These are phyloP conservation scores for Podarcis siculus DNA, from an alignment of 2,797 vertebrate genomes.

Conservation along the genomic window DNA sequence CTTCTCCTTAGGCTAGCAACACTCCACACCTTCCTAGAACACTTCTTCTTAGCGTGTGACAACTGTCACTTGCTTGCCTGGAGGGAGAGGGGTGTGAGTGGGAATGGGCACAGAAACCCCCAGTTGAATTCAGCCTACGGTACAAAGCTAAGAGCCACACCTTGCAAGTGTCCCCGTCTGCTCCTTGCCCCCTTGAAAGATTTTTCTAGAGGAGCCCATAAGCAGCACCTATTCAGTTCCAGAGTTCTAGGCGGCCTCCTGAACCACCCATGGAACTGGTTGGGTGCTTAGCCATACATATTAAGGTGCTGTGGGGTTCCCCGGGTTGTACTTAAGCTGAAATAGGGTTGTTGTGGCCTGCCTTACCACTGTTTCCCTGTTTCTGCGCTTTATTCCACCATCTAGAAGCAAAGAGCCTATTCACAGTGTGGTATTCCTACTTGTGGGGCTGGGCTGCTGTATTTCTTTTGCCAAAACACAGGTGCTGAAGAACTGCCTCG, in stretches of 20 bases:
- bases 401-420: not conserved
- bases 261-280: not conserved
- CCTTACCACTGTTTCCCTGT: not conserved
- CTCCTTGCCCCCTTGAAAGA: not conserved
- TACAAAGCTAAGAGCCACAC: no score
- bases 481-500: not conserved
- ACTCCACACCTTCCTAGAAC: no score
- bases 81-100: no score
- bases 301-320: not conserved
- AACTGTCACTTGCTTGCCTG: no score
- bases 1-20: no score
- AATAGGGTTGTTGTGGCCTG: not conserved
- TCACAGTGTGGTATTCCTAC: not conserved
- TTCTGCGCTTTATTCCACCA: not conserved
- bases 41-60: no score
- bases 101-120: no score
- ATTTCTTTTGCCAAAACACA: not conserved
- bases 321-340: not conserved
- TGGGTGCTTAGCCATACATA: not conserved
- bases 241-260: not conserved
- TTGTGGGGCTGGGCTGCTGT: no score
- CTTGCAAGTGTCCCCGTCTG: no score
- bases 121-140: no score
- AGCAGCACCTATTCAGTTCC: not conserved
- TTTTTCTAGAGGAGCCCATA: not conserved